These are phyloP conservation scores for Borostomias antarcticus DNA, from an alignment of 2,797 vertebrate species.

Conservation along the genomic window DNA sequence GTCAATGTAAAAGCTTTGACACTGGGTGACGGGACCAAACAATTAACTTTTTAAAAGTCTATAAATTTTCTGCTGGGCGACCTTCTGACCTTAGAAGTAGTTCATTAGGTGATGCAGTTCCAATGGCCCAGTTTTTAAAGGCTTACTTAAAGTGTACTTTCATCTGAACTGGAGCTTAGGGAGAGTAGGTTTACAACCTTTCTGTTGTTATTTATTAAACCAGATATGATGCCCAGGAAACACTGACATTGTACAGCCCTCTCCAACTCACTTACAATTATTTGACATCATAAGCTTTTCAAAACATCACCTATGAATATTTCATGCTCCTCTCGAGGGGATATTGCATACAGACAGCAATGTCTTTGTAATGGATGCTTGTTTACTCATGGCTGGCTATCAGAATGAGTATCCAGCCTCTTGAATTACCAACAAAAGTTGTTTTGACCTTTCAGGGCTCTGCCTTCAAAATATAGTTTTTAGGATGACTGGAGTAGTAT, in stretches of 20 bases:
- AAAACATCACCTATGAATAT: constrained; percentile 57
- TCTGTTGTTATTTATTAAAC: constrained; percentile 35
- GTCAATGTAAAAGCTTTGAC: constrained; percentile 30
- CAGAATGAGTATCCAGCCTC: constrained; percentile 10
- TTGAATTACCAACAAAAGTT: constrained; percentile 28
- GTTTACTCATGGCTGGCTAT: constrained; percentile 52
- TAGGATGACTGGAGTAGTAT: too few relatives aligned
- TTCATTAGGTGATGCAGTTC: constrained; percentile 20
- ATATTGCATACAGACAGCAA: constrained; percentile 40
- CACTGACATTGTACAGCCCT: constrained; percentile 20
- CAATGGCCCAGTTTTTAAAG: background rate
- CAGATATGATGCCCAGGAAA: constrained; percentile 17
- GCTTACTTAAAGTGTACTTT: constrained; percentile 1
- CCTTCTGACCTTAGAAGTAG: constrained; percentile 18
- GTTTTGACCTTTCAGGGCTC: too few relatives aligned
- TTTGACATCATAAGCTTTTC: constrained; percentile 43
- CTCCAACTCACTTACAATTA: constrained; percentile 27
- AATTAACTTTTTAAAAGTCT: constrained; percentile 42
- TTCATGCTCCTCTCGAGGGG: constrained; percentile 47
- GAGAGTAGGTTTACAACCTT: constrained; percentile 29
- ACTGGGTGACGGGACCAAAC: constrained; percentile 28
- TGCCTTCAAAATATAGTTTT: too few relatives aligned
- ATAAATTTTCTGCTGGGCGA: constrained; percentile 22
- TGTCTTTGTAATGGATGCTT: constrained; percentile 55
- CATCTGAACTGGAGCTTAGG: constrained; percentile 12